These are phyloP conservation scores for Paramuricea clavata DNA, from an alignment of 92 coral and sea anemone genomes.

Conservation along the genomic window DNA sequence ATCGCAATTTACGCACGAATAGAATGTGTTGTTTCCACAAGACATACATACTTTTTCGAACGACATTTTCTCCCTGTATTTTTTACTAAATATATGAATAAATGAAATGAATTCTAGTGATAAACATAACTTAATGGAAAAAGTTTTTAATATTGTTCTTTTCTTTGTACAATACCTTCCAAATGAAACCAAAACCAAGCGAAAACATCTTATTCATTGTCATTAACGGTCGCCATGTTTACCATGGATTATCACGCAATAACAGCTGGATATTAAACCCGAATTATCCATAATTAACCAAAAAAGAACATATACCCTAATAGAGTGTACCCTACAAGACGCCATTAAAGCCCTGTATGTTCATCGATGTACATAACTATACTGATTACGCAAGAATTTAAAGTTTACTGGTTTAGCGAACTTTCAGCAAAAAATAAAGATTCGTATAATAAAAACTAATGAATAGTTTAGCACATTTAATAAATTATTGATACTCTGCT, in stretches of 20 bases:
- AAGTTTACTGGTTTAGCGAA: not conserved
- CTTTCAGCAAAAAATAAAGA: not conserved
- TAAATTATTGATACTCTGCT: not conserved
- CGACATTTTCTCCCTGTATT: not conserved
- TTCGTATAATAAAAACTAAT: not conserved
- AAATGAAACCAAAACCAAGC: not conserved
- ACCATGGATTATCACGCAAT: constrained; percentile 7
- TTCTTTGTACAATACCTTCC: not conserved
- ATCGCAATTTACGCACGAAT: constrained; percentile 31
- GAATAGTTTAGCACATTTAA: not conserved
- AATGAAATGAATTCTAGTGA: constrained; percentile 3
- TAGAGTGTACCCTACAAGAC: not conserved
- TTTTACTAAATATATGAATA: not conserved
- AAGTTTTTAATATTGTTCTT: constrained; percentile 1
- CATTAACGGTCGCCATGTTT: constrained; percentile 8
- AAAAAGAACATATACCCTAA: not conserved
- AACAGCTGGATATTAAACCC: not conserved
- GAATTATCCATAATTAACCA: not conserved
- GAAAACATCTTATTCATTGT: not conserved
- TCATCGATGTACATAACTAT: not conserved
- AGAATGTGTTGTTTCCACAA: constrained; percentile 33
- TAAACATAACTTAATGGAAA: not conserved
- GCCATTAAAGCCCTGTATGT: not conserved
- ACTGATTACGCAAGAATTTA: not conserved
- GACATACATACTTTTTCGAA: constrained; percentile 11